A percentile compares a stretch with the other conserved stretches of the same genome.
Evolutionary conservation across 2,888 invertebrate species (phyloP).

Genomic region (Meandrusa payeni): DNA sequence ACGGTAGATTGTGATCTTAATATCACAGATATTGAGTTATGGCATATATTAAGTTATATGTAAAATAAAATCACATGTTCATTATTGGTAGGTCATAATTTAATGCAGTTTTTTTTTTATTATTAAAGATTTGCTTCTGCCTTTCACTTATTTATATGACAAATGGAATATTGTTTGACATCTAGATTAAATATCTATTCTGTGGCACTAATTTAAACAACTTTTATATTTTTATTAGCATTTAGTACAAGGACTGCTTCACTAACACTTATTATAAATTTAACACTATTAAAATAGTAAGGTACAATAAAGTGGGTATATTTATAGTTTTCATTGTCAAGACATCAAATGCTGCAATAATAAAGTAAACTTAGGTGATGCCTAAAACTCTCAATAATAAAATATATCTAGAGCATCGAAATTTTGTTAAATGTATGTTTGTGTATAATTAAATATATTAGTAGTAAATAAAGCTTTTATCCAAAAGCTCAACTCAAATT

Average conservation of each 20-base stretch:
- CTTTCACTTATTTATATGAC: constrained; percentile 79
- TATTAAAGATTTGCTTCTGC: constrained; percentile 75
- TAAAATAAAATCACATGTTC: constrained; percentile 56
- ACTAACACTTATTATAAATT: constrained; percentile 51
- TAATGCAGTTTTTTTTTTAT: constrained; percentile 77
- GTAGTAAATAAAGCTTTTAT: constrained; percentile 25
- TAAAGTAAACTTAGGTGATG: constrained; percentile 3
- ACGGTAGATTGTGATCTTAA: no score
- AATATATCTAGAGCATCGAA: constrained; percentile 17
- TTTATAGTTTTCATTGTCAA: constrained; percentile 6
- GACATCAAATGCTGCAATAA: constrained; percentile 14
- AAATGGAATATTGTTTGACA: constrained; percentile 80
- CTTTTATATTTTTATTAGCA: constrained; percentile 76
- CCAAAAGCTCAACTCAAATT: background rate
- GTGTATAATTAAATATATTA: constrained; percentile 23
- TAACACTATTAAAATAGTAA: constrained; percentile 45
- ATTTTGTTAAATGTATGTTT: constrained; percentile 19
- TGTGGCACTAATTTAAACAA: constrained; percentile 78
- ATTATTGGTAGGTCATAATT: constrained; percentile 80
- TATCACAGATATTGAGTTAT: no score
- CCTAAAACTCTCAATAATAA: background rate
- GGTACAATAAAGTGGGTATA: constrained; percentile 45
- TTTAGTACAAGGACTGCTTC: constrained; percentile 67
- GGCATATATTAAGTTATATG: constrained; percentile 5
- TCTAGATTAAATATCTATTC: constrained; percentile 76